Percentiles rank a stretch among this genome's conserved stretches.
Evolutionary conservation across 2,888 invertebrate genomes (phyloP).

Genomic region (Andrena hattorfiana): DNA sequence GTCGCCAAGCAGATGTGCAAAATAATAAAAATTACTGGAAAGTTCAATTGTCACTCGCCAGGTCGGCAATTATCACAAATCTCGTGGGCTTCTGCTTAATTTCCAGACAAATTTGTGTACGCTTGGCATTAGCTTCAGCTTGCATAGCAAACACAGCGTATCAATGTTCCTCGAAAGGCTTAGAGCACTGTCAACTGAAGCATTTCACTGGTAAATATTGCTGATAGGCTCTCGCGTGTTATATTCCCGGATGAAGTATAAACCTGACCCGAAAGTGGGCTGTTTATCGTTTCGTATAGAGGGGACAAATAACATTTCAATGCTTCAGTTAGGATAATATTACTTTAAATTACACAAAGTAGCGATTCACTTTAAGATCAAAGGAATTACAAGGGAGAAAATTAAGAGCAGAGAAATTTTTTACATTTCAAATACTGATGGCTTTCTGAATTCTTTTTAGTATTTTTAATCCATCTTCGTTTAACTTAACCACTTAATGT

Average conservation of each 20-base stretch:
- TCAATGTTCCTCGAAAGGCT: neutral
- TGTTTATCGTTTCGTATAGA: no score
- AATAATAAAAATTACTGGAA: neutral
- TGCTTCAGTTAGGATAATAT: no score
- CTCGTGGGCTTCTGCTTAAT: neutral
- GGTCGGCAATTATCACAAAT: neutral
- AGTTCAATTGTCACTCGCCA: neutral
- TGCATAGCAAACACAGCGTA: neutral
- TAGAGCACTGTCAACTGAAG: neutral
- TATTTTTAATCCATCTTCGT: no score
- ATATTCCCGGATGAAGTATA: neutral
- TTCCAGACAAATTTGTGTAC: neutral
- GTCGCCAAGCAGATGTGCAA: no score
- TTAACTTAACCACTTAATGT: no score
- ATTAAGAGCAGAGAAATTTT: no score
- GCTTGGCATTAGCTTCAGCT: neutral
- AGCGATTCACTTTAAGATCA: no score
- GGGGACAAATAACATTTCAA: no score
- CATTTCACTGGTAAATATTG: slow-evolving; percentile 18
- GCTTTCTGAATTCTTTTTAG: no score
- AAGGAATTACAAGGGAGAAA: no score
- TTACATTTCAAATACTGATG: no score
- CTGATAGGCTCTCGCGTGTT: neutral
- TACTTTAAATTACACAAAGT: no score
- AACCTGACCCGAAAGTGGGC: neutral